Conservation (phyloP, 1,140 invertebrate genomes). For the Meloidogyne exigua region DNA sequence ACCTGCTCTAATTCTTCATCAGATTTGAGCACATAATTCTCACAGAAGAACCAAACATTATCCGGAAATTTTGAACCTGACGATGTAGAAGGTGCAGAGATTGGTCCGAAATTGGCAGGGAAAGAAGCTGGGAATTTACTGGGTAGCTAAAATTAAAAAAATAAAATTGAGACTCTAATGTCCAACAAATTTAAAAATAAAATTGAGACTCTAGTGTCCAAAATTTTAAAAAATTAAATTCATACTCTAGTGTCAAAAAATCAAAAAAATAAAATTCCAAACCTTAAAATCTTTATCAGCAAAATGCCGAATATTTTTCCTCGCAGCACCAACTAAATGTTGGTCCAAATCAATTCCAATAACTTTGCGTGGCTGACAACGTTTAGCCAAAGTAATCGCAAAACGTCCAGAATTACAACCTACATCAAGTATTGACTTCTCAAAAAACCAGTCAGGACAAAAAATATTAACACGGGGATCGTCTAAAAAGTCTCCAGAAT, state of each 20-base stretch:
- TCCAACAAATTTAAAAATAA: neutral
- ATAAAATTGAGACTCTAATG: neutral
- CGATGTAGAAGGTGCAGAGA: conserved; percentile 71
- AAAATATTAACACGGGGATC: conserved; percentile 82
- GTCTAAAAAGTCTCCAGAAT: conserved; percentile 41
- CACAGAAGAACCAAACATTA: conserved; percentile 70
- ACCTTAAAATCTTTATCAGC: conserved; percentile 65
- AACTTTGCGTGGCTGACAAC: conserved; percentile 79
- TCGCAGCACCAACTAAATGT: conserved; percentile 78
- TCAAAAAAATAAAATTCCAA: neutral
- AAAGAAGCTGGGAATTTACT: conserved; percentile 78
- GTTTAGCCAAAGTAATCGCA: conserved; percentile 77
- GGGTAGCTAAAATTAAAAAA: conserved; percentile 57
- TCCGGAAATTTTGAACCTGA: conserved; percentile 46
- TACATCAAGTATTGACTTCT: conserved; percentile 89
- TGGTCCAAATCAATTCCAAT: conserved; percentile 92
- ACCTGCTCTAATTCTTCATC: conserved; percentile 38
- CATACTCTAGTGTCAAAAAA: neutral
- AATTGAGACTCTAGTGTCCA: neutral
- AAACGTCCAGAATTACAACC: conserved; percentile 96
- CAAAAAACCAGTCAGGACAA: conserved; percentile 78
- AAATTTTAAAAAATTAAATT: neutral
- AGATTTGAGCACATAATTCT: conserved; percentile 74
- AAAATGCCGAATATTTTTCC: conserved; percentile 79
- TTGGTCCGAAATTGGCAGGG: conserved; percentile 69